Evolutionary conservation across 1,140 invertebrate genomes (phyloP).

Genomic region (Cydia fagiglandana): DNA sequence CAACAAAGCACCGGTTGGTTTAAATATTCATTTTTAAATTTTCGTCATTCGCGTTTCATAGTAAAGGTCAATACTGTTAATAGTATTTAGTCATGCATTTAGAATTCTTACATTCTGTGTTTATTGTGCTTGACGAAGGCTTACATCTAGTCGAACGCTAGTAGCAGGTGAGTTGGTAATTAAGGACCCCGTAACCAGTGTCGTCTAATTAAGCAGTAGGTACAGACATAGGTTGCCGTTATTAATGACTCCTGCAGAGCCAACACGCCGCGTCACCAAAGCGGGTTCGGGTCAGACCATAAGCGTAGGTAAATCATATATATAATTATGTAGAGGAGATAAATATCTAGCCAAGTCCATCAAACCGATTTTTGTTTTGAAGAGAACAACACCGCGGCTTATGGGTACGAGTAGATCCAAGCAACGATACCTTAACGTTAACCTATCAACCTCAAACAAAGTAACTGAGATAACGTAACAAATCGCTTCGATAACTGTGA

Average conservation of each 20-base stretch:
- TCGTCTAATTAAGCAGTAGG: conserved; percentile 42
- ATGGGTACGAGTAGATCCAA: conserved; percentile 44
- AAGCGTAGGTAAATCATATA: not conserved
- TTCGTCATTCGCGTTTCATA: conserved; percentile 37
- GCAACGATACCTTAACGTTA: conserved; percentile 62
- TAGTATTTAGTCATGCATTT: conserved; percentile 34
- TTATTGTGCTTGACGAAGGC: not conserved
- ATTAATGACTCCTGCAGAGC: conserved; percentile 18
- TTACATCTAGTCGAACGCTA: conserved; percentile 17
- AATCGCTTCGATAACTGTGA: conserved; percentile 66
- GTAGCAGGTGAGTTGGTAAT: conserved; percentile 45
- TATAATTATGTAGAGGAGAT: not conserved
- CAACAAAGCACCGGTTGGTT: conserved; percentile 24
- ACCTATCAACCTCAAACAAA: conserved; percentile 73
- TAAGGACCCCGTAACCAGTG: conserved; percentile 45
- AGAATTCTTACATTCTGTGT: not conserved
- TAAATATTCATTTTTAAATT: conserved; percentile 38
- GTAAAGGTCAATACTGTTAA: not conserved
- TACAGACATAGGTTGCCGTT: conserved; percentile 9
- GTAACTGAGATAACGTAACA: conserved; percentile 72
- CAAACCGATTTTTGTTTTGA: conserved; percentile 2
- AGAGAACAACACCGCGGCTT: conserved; percentile 45
- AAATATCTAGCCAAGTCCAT: not conserved
- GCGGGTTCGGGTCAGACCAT: not conserved
- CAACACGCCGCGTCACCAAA: not conserved